Evolutionary conservation across 2,113 vertebrate species (phyloP).

Genomic region (Elanoides forficatus): DNA sequence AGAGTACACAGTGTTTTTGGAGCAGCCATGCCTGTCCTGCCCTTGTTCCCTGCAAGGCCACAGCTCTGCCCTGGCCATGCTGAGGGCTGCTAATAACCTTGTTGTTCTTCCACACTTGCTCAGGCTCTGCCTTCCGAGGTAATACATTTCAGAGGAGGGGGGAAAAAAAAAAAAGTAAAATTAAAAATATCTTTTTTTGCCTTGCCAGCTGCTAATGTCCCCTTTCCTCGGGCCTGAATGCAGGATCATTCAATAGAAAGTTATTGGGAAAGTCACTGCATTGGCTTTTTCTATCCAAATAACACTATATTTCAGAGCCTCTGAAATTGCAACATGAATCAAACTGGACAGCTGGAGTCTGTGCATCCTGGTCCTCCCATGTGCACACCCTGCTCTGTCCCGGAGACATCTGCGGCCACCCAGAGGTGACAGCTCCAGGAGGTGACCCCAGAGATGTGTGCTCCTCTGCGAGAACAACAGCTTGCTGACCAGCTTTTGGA

Average conservation of each 20-base stretch:
- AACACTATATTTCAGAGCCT: not conserved
- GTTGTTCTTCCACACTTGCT: accelerated
- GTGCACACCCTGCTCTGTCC: not conserved
- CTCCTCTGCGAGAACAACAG: not conserved
- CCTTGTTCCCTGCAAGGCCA: not conserved
- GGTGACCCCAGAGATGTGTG: no score
- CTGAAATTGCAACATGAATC: not conserved
- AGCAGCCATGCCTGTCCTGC: not conserved
- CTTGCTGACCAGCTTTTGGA: accelerated
- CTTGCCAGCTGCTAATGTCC: not conserved
- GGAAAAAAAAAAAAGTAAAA: not conserved
- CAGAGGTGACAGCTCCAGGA: not conserved
- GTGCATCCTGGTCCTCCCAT: not conserved
- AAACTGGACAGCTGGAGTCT: not conserved
- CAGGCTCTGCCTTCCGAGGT: not conserved
- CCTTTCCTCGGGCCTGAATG: not conserved
- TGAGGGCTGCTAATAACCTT: not conserved
- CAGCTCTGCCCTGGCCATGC: not conserved
- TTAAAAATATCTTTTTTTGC: not conserved
- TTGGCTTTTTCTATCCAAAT: not conserved
- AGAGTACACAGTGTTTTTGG: not conserved
- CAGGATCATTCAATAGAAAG: not conserved
- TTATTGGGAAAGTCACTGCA: not conserved
- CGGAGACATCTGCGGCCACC: not conserved
- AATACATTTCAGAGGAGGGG: not conserved